Evolutionary conservation across 2,888 invertebrate genomes (phyloP).

Genomic region (Mythimna lalbum): DNA sequence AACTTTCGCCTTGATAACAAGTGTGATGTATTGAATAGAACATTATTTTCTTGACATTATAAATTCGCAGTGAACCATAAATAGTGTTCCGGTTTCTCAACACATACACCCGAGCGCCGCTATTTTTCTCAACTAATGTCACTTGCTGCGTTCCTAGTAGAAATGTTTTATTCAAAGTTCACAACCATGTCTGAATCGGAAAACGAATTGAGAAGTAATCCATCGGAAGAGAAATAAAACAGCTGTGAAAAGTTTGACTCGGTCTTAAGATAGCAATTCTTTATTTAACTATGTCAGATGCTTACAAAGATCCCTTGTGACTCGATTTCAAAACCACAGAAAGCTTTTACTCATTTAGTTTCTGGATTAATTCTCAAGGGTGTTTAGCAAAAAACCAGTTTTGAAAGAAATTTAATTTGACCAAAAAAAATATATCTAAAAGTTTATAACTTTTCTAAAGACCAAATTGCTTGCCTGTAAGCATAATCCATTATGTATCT

Average conservation of each 20-base stretch:
- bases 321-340: not conserved
- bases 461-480: not conserved
- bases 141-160: conserved; percentile 44
- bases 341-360: not conserved
- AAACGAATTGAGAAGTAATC: conserved; percentile 50
- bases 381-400: not conserved
- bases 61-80: conserved; percentile 16
- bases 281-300: not conserved
- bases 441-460: not conserved
- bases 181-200: conserved; percentile 37
- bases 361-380: not conserved
- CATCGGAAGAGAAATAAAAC: conserved; percentile 36
- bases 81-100: conserved; percentile 19
- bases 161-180: conserved; percentile 58
- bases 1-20: too few relatives aligned
- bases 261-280: not conserved
- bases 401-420: not conserved
- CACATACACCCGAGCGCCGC: conserved; percentile 18
- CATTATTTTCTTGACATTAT: conserved; percentile 6
- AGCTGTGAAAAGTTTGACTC: conserved; percentile 9
- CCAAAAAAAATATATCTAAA: not conserved
- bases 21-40: not conserved
- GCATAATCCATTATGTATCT: too few relatives aligned
- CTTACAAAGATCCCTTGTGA: not conserved
- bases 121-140: conserved; percentile 58